Evolutionary conservation across 2,113 vertebrate species (phyloP).

Genomic region (Lophochroa leadbeateri): DNA sequence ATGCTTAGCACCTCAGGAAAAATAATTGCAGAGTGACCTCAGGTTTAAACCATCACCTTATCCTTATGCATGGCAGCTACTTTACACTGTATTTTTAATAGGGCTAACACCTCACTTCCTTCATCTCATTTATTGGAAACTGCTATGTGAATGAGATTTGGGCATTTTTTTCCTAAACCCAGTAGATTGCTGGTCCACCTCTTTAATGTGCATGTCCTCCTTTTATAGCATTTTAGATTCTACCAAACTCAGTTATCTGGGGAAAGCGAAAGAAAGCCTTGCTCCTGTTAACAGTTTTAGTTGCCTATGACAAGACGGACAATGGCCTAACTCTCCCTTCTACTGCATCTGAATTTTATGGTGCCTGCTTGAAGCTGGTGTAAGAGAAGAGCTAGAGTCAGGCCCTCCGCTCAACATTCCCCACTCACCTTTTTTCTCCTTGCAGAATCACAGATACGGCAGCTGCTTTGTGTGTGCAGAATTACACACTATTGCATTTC

Average conservation of each 20-base stretch:
- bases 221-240: background rate
- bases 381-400: background rate
- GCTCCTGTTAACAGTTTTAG: background rate
- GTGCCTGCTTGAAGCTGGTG: background rate
- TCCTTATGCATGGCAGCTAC: background rate
- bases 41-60: constrained; percentile 1
- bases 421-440: background rate
- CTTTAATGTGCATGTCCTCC: background rate
- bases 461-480: background rate
- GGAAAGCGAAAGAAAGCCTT: background rate
- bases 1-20: constrained; percentile 21
- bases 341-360: background rate
- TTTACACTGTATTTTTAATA: constrained; percentile 3
- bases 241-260: background rate
- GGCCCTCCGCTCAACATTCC: background rate
- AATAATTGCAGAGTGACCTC: constrained; percentile 30
- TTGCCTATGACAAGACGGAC: background rate
- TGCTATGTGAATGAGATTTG: background rate
- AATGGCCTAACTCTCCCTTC: background rate
- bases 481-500: background rate
- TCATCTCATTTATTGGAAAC: background rate
- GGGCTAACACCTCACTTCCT: constrained; percentile 3
- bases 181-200: background rate
- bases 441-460: background rate
- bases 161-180: background rate